Evolutionary conservation across 2,797 vertebrate species (phyloP).

Genomic region (Gambelia wislizenii): DNA sequence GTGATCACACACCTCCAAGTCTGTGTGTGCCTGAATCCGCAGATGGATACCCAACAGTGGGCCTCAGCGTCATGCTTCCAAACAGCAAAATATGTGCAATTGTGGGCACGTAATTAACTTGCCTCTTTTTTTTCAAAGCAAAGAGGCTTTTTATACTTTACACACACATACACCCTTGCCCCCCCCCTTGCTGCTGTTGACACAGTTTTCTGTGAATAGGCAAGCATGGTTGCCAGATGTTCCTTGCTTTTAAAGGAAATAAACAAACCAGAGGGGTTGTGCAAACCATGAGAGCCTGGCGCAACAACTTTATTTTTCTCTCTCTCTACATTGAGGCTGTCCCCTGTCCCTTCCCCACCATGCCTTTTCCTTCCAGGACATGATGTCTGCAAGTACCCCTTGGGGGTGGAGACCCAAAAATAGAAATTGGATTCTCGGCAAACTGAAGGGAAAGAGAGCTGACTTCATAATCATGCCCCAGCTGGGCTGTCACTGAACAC

Average conservation of each 20-base stretch:
- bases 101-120: not conserved
- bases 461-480: too few species aligned
- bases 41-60: not conserved
- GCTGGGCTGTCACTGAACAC: too few species aligned
- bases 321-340: not conserved
- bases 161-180: not conserved
- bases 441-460: too few species aligned
- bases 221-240: constrained; percentile 19
- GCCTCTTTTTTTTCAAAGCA: too few species aligned
- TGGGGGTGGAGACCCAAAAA: not conserved
- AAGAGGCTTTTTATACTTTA: too few species aligned
- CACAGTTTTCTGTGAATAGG: not conserved
- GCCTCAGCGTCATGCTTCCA: not conserved
- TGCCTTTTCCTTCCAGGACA: not conserved
- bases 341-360: not conserved
- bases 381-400: not conserved
- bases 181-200: not conserved
- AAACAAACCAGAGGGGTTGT: not conserved
- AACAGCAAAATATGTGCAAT: not conserved
- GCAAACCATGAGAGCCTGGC: not conserved
- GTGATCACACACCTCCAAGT: not conserved
- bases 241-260: not conserved
- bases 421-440: not conserved
- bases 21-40: not conserved
- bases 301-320: not conserved